These are phyloP conservation scores for Leptinotarsa tumamoca DNA, from an alignment of 2,888 invertebrate genomes.

Conservation along the genomic window DNA sequence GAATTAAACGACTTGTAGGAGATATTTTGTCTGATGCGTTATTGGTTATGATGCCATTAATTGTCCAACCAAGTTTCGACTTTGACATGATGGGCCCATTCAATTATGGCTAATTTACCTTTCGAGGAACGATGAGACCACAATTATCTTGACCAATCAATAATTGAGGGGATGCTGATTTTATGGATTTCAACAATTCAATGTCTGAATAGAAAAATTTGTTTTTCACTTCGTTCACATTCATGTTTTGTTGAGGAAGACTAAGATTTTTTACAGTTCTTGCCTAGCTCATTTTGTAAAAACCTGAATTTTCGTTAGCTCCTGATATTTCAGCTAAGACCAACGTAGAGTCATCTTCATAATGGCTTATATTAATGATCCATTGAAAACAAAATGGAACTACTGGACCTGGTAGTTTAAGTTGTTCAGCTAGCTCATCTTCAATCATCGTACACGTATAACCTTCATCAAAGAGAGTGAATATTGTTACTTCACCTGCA, in stretches of 20 bases:
- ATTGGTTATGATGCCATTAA: too few species aligned
- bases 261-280: neutral
- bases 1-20: neutral
- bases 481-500: slow-evolving; percentile 12
- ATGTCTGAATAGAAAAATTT: neutral
- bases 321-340: neutral
- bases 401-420: neutral
- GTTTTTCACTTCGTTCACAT: neutral
- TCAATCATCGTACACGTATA: slow-evolving; percentile 17
- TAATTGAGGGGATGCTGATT: neutral
- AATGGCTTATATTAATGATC: neutral
- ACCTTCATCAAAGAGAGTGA: slow-evolving; percentile 13
- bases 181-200: neutral
- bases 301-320: neutral
- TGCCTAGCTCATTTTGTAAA: neutral
- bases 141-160: too few species aligned
- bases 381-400: slow-evolving; percentile 21
- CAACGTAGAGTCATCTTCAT: neutral
- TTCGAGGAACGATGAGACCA: too few species aligned
- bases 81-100: too few species aligned
- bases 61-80: too few species aligned
- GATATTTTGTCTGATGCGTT: neutral
- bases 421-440: neutral
- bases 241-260: neutral
- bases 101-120: too few species aligned